These are phyloP conservation scores for Lamproptera curius DNA, from an alignment of 2,888 invertebrate genomes.

Conservation along the genomic window DNA sequence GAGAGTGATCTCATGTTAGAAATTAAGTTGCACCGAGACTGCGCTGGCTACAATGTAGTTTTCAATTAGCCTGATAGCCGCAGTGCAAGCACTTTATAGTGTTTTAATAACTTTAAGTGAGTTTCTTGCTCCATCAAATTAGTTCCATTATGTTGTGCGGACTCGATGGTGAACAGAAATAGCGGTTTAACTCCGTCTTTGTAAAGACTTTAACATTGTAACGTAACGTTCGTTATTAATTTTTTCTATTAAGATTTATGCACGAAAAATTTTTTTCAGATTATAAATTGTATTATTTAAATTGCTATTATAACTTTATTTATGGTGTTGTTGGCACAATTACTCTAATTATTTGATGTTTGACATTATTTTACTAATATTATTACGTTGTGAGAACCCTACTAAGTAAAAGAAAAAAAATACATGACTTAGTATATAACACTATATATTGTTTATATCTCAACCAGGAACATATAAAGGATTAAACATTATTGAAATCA, in stretches of 20 bases:
- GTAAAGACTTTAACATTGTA: not conserved
- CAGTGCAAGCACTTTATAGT: conserved; percentile 47
- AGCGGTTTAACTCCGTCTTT: not conserved
- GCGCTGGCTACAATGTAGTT: conserved; percentile 46
- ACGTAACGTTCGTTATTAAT: not conserved
- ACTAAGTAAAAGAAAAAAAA: too few relatives aligned
- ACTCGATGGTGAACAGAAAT: conserved; percentile 22
- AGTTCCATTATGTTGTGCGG: conserved; percentile 29
- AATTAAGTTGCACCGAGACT: conserved; percentile 15
- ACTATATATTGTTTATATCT: too few relatives aligned
- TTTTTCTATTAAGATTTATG: not conserved
- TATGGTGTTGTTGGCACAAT: too few relatives aligned
- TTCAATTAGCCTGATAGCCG: conserved; percentile 62
- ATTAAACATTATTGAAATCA: too few relatives aligned
- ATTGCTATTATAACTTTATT: not conserved
- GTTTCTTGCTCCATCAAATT: conserved; percentile 49
- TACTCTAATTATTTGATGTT: too few relatives aligned
- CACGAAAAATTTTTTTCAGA: not conserved
- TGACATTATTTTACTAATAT: too few relatives aligned
- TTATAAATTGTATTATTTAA: not conserved
- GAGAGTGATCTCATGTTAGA: conserved; percentile 18
- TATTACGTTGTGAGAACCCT: too few relatives aligned
- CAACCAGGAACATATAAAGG: too few relatives aligned
- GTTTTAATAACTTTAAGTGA: conserved; percentile 66
- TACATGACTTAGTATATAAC: too few relatives aligned